These are phyloP conservation scores for Rhinophrynus dorsalis DNA, from an alignment of 2,797 vertebrate genomes.

Conservation along the genomic window DNA sequence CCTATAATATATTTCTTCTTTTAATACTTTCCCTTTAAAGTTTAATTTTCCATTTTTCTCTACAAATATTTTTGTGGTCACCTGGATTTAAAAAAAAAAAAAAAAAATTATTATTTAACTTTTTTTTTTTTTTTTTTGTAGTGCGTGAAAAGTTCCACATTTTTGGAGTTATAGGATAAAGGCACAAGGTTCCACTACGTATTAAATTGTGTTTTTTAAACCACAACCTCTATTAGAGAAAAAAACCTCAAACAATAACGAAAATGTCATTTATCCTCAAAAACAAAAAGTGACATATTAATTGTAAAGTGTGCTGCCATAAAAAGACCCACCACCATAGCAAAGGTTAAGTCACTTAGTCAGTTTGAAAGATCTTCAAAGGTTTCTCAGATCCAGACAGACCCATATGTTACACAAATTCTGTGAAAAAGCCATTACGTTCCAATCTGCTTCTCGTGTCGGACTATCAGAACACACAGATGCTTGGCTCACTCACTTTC, in stretches of 20 bases:
- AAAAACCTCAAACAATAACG: background rate
- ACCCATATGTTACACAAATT: constrained; percentile 82
- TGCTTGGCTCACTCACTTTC: constrained; percentile 78
- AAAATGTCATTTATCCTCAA: background rate
- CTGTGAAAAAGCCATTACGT: constrained; percentile 76
- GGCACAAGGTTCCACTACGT: too few species aligned
- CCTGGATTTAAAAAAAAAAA: too few species aligned
- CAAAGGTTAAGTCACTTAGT: constrained; percentile 94
- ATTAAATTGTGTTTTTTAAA: too few species aligned
- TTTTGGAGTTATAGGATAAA: too few species aligned
- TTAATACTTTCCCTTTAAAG: too few species aligned
- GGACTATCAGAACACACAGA: constrained; percentile 74
- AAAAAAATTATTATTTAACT: too few species aligned
- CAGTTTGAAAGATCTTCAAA: constrained; percentile 95
- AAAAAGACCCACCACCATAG: constrained; percentile 71
- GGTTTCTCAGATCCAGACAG: constrained; percentile 89
- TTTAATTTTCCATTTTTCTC: too few species aligned
- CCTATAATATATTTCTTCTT: too few species aligned
- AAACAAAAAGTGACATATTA: constrained; percentile 7
- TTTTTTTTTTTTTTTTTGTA: too few species aligned
- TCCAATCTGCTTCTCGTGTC: constrained; percentile 75
- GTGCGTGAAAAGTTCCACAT: too few species aligned
- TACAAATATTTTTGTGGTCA: too few species aligned
- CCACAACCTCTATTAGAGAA: background rate
- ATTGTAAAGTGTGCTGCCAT: constrained; percentile 53